A percentile compares a stretch with the other conserved stretches of the same genome.
Conservation (phyloP, 1,140 invertebrate genomes). For the Lerema accius region DNA sequence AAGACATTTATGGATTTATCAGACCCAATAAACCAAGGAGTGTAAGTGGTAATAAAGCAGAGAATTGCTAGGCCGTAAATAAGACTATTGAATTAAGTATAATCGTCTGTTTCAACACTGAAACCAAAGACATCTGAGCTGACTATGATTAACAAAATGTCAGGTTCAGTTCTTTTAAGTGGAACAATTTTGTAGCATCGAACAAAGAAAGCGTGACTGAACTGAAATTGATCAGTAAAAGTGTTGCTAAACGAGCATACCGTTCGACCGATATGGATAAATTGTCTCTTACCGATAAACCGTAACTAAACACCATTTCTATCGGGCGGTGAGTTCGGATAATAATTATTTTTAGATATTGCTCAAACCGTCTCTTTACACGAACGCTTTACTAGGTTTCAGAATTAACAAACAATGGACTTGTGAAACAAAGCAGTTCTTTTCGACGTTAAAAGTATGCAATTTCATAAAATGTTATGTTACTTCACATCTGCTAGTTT, state of each 20-base stretch:
- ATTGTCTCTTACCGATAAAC: slow-evolving; percentile 27
- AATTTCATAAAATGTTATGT: not conserved
- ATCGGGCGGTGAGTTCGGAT: slow-evolving; percentile 23
- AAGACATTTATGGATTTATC: too few species aligned
- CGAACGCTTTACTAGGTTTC: slow-evolving; percentile 27
- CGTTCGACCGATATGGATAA: slow-evolving; percentile 30
- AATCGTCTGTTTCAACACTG: slow-evolving; percentile 31
- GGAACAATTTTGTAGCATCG: slow-evolving; percentile 6
- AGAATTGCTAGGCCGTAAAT: too few species aligned
- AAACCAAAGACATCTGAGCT: not conserved
- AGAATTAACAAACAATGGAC: slow-evolving; percentile 29
- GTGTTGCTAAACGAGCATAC: slow-evolving; percentile 52
- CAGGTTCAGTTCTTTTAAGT: not conserved
- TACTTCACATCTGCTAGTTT: not conserved
- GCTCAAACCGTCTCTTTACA: slow-evolving; percentile 18
- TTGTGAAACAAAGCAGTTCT: slow-evolving; percentile 27
- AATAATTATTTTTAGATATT: slow-evolving; percentile 33
- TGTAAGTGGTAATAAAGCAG: slow-evolving; percentile 21
- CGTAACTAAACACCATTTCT: slow-evolving; percentile 19
- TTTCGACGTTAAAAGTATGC: slow-evolving; percentile 9
- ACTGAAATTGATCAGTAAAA: slow-evolving; percentile 52
- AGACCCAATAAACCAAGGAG: not conserved
- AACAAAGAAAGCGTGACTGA: slow-evolving; percentile 61
- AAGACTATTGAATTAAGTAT: too few species aligned
- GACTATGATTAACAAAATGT: not conserved